Evolutionary conservation across 1,140 invertebrate species (phyloP).

Genomic region (silkworm (Bombyx mori)): DNA sequence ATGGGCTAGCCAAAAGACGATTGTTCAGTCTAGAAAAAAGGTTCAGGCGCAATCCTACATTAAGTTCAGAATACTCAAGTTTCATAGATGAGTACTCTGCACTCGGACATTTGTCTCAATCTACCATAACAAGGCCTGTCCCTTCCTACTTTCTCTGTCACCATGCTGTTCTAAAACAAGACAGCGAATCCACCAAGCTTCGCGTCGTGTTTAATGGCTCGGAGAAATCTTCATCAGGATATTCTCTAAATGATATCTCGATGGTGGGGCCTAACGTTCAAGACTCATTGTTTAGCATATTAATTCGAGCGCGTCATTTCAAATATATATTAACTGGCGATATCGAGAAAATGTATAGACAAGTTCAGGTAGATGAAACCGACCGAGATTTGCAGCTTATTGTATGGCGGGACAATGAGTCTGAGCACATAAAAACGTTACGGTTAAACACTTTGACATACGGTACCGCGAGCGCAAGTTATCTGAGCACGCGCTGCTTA

Average conservation of each 20-base stretch:
- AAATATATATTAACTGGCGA: constrained; percentile 34
- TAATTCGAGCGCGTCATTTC: constrained; percentile 41
- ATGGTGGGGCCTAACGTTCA: constrained; percentile 14
- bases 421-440: not conserved
- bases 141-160: constrained; percentile 13
- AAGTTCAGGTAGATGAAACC: not conserved
- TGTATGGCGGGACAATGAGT: constrained; percentile 4
- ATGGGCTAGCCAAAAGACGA: too few relatives aligned
- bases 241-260: constrained; percentile 6
- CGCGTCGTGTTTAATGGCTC: constrained; percentile 16
- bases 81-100: too few relatives aligned
- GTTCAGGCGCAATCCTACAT: too few relatives aligned
- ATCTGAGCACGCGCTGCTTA: not conserved
- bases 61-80: too few relatives aligned
- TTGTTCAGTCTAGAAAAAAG: too few relatives aligned
- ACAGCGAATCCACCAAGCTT: constrained; percentile 13
- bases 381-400: not conserved
- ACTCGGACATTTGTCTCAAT: too few relatives aligned
- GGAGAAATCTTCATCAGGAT: not conserved
- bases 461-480: not conserved
- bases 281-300: constrained; percentile 26
- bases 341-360: too few relatives aligned
- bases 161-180: constrained; percentile 12
- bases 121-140: too few relatives aligned
- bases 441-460: constrained; percentile 1